Evolutionary conservation across 2,888 invertebrate species (phyloP), one percentile per base, ranked within the genome.

Genomic region (Euclidia mi): DNA sequence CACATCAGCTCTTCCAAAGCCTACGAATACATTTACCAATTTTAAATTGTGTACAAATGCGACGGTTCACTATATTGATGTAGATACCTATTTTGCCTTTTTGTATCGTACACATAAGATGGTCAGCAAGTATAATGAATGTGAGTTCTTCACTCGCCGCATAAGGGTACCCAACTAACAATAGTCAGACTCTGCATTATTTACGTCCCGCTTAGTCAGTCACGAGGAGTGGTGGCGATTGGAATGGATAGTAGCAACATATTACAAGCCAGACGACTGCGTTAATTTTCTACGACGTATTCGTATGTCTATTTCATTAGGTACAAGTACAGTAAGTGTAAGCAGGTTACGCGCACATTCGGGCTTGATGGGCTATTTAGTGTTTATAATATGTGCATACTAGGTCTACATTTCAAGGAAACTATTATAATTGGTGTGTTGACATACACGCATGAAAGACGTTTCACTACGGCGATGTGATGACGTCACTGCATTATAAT

Each of bases 1-100:
- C 99, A 99, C 78, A 98, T 97, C 89, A 99, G 98, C 85, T 99
- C 98, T 94, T 99, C 99, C 78, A 99, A 96, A 53, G 98, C 98
- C 94, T 95, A 60, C 3, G 62, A 62, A 57, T 40, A 48, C 2
- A 37, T 34, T 25, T 34, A 3, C 9, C 40, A 7, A n/a, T n/a
- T 44, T 15, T 34, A 12, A 34, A 29, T 29, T 47, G 10, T 18
- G 25, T 14, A 11, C 15, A 11, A 28, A 18, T 32, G n/a, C 15
- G n/a, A 14, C 14, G 18, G n/a, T n/a, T n/a, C 7, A 35, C 7
- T 10, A 35, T 10, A n/a, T 1, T n/a, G n/a, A 17, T 12, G 20
- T 20, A 3, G 25, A 11, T 17, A 12, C 17, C 37, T 11, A 37
- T 1, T 35, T 20, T 25, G 25, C n/a, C 28, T 15, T 29, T 28